phyloP scores from a whole-genome alignment of 2,797 vertebrate genomes.

The Crypturellus tataupa region DNA sequence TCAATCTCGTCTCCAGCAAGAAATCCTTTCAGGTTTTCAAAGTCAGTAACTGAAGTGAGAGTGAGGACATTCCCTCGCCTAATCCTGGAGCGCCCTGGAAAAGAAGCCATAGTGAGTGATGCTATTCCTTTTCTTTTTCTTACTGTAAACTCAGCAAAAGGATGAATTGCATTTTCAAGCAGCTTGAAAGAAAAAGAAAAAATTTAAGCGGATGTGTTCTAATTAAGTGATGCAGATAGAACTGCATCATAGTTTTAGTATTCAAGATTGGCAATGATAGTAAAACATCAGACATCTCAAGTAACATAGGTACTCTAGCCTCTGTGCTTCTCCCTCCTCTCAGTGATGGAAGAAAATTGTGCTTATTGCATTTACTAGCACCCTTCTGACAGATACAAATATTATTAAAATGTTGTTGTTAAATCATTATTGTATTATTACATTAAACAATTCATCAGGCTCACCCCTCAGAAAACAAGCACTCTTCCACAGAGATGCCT shows the following conservation, averaged over 20 bases:
- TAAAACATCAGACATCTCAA: neutral
- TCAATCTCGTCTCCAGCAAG: neutral
- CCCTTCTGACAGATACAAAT: neutral
- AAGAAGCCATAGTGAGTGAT: neutral
- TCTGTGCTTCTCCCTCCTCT: neutral
- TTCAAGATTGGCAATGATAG: neutral
- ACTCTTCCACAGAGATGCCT: neutral
- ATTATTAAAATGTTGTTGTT: neutral
- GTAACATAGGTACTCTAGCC: neutral
- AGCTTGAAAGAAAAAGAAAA: neutral
- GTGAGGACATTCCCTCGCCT: neutral
- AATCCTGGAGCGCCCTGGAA: neutral
- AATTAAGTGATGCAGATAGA: neutral
- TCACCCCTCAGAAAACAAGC: neutral
- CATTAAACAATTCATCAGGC: neutral
- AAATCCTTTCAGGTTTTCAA: neutral
- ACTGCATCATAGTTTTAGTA: constrained; percentile 33
- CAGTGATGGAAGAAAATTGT: neutral
- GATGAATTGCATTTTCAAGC: neutral
- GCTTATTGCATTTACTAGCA: neutral
- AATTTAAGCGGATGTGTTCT: neutral
- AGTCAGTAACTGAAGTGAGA: neutral
- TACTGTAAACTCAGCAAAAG: neutral
- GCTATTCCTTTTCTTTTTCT: neutral
- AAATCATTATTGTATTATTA: neutral